These are phyloP conservation scores for Carcharodon carcharias DNA, from an alignment of 2,797 vertebrate genomes.

Conservation along the genomic window DNA sequence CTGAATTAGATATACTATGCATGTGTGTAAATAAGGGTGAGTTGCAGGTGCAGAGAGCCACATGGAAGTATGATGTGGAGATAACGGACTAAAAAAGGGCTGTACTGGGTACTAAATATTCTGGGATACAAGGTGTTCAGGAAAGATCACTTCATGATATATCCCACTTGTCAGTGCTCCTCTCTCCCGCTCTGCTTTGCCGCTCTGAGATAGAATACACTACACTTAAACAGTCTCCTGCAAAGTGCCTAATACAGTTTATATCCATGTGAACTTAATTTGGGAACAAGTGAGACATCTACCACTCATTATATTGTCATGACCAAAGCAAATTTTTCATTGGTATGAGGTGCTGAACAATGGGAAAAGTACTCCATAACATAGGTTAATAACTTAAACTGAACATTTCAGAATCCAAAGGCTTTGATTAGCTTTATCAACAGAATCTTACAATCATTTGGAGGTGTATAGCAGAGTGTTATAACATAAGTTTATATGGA, in stretches of 20 bases:
- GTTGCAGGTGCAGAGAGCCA: too few relatives aligned
- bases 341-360: neutral
- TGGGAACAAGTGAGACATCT: neutral
- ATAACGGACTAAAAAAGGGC: too few relatives aligned
- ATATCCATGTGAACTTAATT: neutral
- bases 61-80: too few relatives aligned
- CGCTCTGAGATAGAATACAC: neutral
- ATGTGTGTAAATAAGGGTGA: too few relatives aligned
- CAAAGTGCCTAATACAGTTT: neutral
- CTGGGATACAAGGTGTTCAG: too few relatives aligned
- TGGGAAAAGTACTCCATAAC: neutral
- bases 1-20: too few relatives aligned
- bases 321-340: neutral
- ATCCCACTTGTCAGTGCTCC: neutral
- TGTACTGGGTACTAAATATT: too few relatives aligned
- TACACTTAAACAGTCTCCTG: neutral
- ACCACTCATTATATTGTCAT: neutral
- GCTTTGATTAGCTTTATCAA: slow-evolving; percentile 27
- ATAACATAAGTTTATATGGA: slow-evolving; percentile 19
- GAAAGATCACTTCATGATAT: neutral
- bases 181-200: too few relatives aligned
- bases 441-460: slow-evolving; percentile 23
- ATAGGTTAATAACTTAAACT: neutral
- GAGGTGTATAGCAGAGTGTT: slow-evolving; percentile 4
- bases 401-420: slow-evolving; percentile 1